phyloP scores from a whole-genome alignment of 2,113 vertebrate genomes.

The Hymenochirus boettgeri region DNA sequence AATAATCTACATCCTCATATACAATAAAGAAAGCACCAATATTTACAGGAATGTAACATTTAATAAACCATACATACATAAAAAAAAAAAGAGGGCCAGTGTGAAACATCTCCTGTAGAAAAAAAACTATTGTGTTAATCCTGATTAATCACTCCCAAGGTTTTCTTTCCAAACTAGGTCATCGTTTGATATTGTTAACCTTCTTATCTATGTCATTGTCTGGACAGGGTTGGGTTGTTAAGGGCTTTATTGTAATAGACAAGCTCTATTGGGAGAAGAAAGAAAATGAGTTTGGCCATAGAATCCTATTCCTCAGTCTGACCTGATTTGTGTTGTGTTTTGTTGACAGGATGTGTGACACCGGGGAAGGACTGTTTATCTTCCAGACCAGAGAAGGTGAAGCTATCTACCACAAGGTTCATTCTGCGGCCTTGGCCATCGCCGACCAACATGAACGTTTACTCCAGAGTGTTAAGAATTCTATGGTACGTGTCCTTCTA shows the following conservation, averaged over 20 bases:
- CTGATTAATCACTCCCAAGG: neutral
- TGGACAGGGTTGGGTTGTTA: neutral
- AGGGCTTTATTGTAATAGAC: neutral
- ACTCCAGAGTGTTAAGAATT: constrained; percentile 61
- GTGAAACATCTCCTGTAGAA: too few species aligned
- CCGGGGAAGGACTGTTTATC: constrained; percentile 78
- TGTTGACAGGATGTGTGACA: constrained; percentile 75
- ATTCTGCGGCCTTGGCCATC: constrained; percentile 70
- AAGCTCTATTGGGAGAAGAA: neutral
- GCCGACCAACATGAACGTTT: constrained; percentile 67
- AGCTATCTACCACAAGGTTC: constrained; percentile 77
- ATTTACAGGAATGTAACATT: too few species aligned
- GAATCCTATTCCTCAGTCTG: neutral
- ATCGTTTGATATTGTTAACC: neutral
- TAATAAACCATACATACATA: too few species aligned
- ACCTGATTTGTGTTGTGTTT: constrained; percentile 7
- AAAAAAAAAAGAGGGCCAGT: too few species aligned
- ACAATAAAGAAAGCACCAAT: too few species aligned
- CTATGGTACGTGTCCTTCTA: constrained; percentile 56
- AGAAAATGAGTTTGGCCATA: constrained; percentile 1
- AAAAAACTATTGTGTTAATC: neutral
- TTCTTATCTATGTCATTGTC: constrained; percentile 17
- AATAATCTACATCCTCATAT: too few species aligned
- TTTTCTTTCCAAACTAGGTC: neutral
- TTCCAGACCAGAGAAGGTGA: constrained; percentile 77